phyloP scores from a whole-genome alignment of 2,888 invertebrate genomes.

The Choristoneura rosaceana region DNA sequence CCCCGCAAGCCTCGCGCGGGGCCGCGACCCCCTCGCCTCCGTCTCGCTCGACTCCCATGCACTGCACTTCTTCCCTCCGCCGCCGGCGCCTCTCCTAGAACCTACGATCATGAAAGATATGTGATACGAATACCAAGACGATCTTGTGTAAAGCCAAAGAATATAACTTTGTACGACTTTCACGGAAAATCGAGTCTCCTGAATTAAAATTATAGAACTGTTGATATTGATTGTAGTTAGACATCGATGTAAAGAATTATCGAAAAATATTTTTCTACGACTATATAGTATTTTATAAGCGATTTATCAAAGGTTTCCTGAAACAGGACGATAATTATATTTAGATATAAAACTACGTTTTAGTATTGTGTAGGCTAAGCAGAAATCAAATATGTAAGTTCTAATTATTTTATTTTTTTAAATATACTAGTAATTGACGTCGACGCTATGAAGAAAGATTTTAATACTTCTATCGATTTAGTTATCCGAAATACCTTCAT shows the following conservation, averaged over 20 bases:
- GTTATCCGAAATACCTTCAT: background rate
- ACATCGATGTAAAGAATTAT: conserved; percentile 47
- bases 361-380: conserved; percentile 25
- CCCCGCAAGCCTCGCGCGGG: conserved; percentile 14
- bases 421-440: background rate
- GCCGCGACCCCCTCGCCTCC: conserved; percentile 42
- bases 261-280: conserved; percentile 65
- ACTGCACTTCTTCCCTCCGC: conserved; percentile 57
- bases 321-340: conserved; percentile 52
- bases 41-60: conserved; percentile 53
- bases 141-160: conserved; percentile 73
- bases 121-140: conserved; percentile 78
- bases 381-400: conserved; percentile 3
- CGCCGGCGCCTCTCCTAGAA: conserved; percentile 56
- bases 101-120: conserved; percentile 59
- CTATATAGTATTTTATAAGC: conserved; percentile 54
- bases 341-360: conserved; percentile 30
- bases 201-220: conserved; percentile 28
- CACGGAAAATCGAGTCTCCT: conserved; percentile 19
- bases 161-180: conserved; percentile 30
- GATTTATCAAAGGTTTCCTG: conserved; percentile 52
- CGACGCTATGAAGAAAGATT: background rate
- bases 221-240: conserved; percentile 49
- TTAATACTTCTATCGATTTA: background rate
- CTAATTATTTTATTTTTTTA: background rate